Conservation (phyloP, 2,113 vertebrate genomes). For the Echinops telfairi region DNA sequence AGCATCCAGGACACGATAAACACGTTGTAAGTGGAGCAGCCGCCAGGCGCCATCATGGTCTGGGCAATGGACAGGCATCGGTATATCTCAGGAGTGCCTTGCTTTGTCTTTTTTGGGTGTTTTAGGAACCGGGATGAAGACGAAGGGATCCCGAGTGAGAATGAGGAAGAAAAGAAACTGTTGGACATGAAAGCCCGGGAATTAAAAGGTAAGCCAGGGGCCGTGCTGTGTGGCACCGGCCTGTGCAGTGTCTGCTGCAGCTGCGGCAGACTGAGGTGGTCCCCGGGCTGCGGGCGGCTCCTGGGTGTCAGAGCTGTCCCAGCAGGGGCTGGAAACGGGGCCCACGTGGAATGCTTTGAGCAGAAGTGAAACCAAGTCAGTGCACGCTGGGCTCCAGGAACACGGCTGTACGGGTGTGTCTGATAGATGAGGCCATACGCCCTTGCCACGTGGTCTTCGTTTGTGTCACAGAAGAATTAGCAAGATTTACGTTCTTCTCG, state of each 20-base stretch:
- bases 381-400: accelerated
- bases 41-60: accelerated
- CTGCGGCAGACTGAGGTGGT: background rate
- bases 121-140: conserved; percentile 96
- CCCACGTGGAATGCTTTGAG: background rate
- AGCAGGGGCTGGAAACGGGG: background rate
- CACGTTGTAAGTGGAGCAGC: conserved; percentile 90
- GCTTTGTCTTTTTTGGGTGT: background rate
- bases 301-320: background rate
- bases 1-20: conserved; percentile 94
- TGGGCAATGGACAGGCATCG: background rate
- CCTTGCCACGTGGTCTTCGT: background rate
- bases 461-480: background rate
- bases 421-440: too few species aligned
- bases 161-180: conserved; percentile 95
- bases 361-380: background rate
- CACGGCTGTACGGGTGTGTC: background rate
- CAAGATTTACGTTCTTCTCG: background rate
- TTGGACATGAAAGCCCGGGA: conserved; percentile 93
- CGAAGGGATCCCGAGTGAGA: conserved; percentile 97
- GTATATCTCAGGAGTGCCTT: background rate
- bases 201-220: conserved; percentile 91
- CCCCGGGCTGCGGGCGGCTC: accelerated
- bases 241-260: accelerated
- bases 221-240: too few species aligned